These are phyloP conservation scores for Heliconius himera DNA, from an alignment of 1,140 invertebrate genomes.

Conservation along the genomic window DNA sequence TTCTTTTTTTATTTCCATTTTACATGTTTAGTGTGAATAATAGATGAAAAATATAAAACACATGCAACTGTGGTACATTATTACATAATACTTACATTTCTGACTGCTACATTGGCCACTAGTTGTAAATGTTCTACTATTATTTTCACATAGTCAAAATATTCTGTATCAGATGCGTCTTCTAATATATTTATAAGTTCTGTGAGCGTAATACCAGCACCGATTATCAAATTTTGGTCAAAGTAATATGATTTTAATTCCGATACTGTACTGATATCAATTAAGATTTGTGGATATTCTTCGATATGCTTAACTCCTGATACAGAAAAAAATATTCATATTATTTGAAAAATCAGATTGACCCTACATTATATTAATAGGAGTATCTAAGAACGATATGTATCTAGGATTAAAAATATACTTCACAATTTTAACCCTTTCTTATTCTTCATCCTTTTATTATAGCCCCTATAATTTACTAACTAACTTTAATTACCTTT, in stretches of 20 bases:
- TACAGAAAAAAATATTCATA: constrained; percentile 48
- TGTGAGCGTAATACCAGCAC: constrained; percentile 85
- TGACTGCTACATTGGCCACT: constrained; percentile 86
- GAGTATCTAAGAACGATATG: too few species aligned
- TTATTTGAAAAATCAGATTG: too few species aligned
- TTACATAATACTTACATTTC: constrained; percentile 82
- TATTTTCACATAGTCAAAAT: constrained; percentile 69
- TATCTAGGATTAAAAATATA: too few species aligned
- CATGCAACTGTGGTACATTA: too few species aligned
- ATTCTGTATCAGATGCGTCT: constrained; percentile 67
- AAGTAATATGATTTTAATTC: constrained; percentile 84
- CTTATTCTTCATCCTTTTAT: too few species aligned
- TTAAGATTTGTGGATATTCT: constrained; percentile 84
- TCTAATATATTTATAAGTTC: constrained; percentile 84
- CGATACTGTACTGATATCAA: constrained; percentile 86
- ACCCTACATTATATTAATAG: too few species aligned
- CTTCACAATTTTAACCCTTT: too few species aligned
- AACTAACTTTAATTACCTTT: constrained; percentile 50
- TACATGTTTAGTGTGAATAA: too few species aligned
- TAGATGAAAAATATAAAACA: too few species aligned
- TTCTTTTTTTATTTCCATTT: too few species aligned
- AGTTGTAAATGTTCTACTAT: constrained; percentile 83
- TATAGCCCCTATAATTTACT: too few species aligned
- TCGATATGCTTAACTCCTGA: constrained; percentile 85
- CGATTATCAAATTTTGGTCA: constrained; percentile 81